Evolutionary conservation across 2,113 vertebrate species (phyloP).

Genomic region (Suricata suricatta): DNA sequence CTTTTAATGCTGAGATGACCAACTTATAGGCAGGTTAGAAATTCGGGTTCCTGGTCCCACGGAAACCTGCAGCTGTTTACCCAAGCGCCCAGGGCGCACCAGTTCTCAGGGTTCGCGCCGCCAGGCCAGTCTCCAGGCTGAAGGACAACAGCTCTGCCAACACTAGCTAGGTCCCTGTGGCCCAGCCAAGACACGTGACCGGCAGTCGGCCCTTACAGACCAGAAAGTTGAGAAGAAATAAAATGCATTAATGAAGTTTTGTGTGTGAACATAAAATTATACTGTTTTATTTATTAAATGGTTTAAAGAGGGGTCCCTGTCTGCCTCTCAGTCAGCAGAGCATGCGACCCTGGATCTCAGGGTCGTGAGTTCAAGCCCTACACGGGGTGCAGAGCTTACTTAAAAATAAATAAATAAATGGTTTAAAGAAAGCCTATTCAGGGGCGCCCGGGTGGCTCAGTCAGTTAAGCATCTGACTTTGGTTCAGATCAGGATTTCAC

Average conservation of each 20-base stretch:
- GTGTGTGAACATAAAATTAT: background rate
- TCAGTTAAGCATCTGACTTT: no score
- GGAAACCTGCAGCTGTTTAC: background rate
- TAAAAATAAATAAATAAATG: background rate
- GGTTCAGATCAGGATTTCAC: no score
- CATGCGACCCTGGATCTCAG: background rate
- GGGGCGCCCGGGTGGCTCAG: no score
- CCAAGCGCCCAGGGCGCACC: background rate
- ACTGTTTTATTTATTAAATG: conserved; percentile 6
- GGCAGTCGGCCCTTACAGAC: background rate
- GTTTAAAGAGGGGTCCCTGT: background rate
- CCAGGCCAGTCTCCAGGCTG: background rate
- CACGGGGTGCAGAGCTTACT: background rate
- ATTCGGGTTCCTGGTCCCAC: background rate
- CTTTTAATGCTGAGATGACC: background rate
- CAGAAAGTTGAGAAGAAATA: background rate
- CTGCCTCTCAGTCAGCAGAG: background rate
- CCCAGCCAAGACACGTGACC: background rate
- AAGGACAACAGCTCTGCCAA: background rate
- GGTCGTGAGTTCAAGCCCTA: background rate
- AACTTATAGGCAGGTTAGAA: background rate
- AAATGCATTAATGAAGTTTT: background rate
- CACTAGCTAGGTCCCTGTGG: accelerated
- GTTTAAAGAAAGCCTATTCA: conserved; percentile 10
- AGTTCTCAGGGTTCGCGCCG: background rate